Percentiles rank a stretch among this genome's conserved stretches.
Conservation (phyloP, 53 echinoderm and acorn worm genomes). For the Zoroaster sp. region DNA sequence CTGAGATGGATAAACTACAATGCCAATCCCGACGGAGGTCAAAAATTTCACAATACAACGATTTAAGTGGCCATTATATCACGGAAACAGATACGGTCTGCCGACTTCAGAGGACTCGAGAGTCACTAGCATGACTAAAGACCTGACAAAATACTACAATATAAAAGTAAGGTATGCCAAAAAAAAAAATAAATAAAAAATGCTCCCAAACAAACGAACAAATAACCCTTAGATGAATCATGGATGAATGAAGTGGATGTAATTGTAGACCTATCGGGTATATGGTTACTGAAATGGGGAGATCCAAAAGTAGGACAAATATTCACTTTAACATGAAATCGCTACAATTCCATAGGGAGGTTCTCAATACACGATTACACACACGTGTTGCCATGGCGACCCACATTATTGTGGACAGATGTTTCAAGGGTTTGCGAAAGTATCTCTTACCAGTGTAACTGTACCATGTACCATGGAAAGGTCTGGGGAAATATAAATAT, state of each 20-base stretch:
- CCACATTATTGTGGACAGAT: not conserved
- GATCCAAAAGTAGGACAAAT: not conserved
- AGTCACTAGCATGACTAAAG: not conserved
- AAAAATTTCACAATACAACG: not conserved
- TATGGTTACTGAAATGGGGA: conserved; percentile 1
- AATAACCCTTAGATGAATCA: not conserved
- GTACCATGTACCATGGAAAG: too few relatives aligned
- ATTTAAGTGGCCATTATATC: conserved; percentile 23
- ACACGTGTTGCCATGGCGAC: conserved; percentile 6
- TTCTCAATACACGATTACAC: not conserved
- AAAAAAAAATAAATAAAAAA: not conserved
- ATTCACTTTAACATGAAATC: not conserved
- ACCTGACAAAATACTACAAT: not conserved
- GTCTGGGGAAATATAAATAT: too few relatives aligned
- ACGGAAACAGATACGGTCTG: not conserved
- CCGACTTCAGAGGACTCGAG: not conserved
- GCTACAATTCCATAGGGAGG: not conserved
- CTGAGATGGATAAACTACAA: not conserved
- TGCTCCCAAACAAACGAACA: not conserved
- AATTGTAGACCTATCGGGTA: not conserved
- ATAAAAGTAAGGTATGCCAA: not conserved
- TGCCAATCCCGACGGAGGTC: not conserved
- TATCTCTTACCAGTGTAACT: too few relatives aligned
- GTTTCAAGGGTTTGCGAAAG: not conserved
- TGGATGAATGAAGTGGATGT: not conserved